Evolutionary conservation across 2,113 vertebrate species (phyloP), one percentile per base, ranked within the genome.

Genomic region (Clarias batrachus): DNA sequence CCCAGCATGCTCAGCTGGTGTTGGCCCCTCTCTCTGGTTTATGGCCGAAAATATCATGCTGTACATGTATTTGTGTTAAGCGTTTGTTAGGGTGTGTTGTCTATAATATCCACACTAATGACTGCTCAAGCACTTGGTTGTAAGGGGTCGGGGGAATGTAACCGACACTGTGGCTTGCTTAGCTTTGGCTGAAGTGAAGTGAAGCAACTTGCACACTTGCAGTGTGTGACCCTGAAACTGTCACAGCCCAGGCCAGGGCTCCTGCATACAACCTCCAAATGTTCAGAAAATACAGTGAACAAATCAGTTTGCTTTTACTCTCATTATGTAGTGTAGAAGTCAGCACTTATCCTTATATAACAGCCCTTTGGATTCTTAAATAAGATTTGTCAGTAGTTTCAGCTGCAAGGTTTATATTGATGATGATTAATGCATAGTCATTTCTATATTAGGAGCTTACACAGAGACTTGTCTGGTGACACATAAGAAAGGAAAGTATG

Each of bases 151-250:
- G 70, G 91, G 90, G 81, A 88, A 92, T 90, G 89, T 93, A 91
- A 93, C 27, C 33, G 27, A 60, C 16, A 60, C 56, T 80, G 30
- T 10, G 89, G 94, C 93, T 95, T 95, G 95, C 95, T 96, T 96
- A 94, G 93, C 93, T 93, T 92, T 91, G 91, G 89, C 93, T 93
- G 87, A 87, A 90, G 90, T 85, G 91, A 93, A 94, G 88, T 95
- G 92, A 91, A 93, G 93, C 93, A 93, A 90, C 91, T 92, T 90
- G 93, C 90, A 85, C 88, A 94, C 48, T 48, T 91, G 92, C 94
- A 92, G 91, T 92, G 91, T 90, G 89, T 83, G 94, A 93, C 95
- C 94, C 93, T 91, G 87, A 88, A 88, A 90, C 87, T 88, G 65
- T 87, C 86, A 78, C 84, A 87, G 90, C 84, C 88, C 90, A 85